Base-by-base conservation (phyloP, 2,797 vertebrate genomes). In the Diglossa cyanea region DNA sequence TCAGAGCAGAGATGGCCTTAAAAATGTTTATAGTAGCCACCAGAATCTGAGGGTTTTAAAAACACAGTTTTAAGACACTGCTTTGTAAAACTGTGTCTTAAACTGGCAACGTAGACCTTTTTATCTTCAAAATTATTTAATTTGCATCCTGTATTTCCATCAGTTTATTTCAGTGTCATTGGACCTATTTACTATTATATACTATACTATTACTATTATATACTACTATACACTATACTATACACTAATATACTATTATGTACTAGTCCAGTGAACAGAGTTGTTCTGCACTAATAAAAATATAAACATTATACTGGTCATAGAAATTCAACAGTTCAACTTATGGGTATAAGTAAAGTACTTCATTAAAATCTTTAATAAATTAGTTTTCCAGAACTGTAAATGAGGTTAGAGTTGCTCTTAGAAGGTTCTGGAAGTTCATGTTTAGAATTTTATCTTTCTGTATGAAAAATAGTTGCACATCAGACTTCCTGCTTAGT, bases 1-100 rank as follows among this genome's bases (percentile, higher is more conserved):
- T 86, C 53, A 72, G 93, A 81, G 68, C 48, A 44, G 88, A 66
- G 26, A 19, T 93, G 97, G 84, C 55, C 61, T 96, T 93, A 19
- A 92, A 94, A 97, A 83, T 67, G 86, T 60, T 79, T 85, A 1
- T 58, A 26, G 67, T 50, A 74, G 67, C 76, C 58, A 25, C 45
- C 50, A 63, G 62, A 74, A 76, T 50, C 53, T 45, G 3, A 7
- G 2, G 11, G 57, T 61, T 66, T 55, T 25, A 37, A 84, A 60
- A 12, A 30, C 47, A 47, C 23, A 47, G 47, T 47, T 47, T 25
- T 25, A 23, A 47, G 23, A 47, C 24, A 6, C 40, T 31, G 50
- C 6, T 58, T 50, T 90, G 81, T n/a, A 65, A 80, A 93, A 50
- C 13, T 53, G 0, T 54, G 8, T 89, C 58, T 65, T 60, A 50